Base-by-base conservation (phyloP, 1,140 invertebrate genomes). In the Fopius arisanus region DNA sequence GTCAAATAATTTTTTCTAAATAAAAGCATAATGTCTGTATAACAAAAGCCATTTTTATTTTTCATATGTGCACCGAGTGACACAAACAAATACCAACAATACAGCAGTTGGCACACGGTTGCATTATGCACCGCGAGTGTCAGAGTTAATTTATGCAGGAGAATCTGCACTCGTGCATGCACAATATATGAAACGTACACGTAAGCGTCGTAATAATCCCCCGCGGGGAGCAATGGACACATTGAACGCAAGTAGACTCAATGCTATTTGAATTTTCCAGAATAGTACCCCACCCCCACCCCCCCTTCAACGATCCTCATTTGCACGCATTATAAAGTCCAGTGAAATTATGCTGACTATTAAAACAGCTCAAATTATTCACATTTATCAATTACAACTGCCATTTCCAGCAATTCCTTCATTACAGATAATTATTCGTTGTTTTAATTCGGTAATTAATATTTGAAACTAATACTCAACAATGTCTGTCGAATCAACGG, bases 141-240 rank as follows among this genome's bases (percentile, higher is more conserved):
- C 54, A 28, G 54, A 28, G 28, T 67, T 73, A 73, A 73, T 73
- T 73, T 66, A 67, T 73, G 43, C 71, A 54, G 3, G 59, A 37
- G 62, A 28, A 63, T 48, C 40, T 63, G 37, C 51, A 71, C 54
- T 31, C 54, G 69, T 63, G 59, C 43, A 71, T 71, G 63, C 54
- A 71, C 51, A 71, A 31, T 71, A 54, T 71, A 63, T 19, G 26
- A 31, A 19, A 7, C 19, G 23, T 59, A 59, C 23, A 59, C 3
- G 54, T 59, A 59, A 59, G 54, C 23, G 19, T 26, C 19, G 23
- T 59, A 59, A 59, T 59, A 59, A 21, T 26, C 3, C 54, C 10
- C 43, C 1, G 4, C 19, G 10, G 54, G 19, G 19, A 59, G 4
- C 12, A 21, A 31, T 66, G 37, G 37, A 67, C 33, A 67, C 66